These are phyloP conservation scores for Cremastinae sp. DNA, from an alignment of 2,888 invertebrate genomes.

Conservation along the genomic window DNA sequence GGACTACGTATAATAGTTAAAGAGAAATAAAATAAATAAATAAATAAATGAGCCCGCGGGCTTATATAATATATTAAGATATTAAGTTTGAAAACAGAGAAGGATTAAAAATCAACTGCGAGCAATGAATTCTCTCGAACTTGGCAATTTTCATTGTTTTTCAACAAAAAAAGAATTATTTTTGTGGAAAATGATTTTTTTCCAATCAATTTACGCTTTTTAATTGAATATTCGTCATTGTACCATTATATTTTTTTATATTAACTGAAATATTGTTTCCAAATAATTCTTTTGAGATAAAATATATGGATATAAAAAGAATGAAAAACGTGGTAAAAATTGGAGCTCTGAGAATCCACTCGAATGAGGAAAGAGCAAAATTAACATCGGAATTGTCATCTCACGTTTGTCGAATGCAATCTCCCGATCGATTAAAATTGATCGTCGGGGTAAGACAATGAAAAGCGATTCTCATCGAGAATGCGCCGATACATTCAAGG, in stretches of 20 bases:
- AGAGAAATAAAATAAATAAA: not conserved
- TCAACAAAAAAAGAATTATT: not conserved
- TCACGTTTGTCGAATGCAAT: constrained; percentile 2
- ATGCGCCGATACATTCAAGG: constrained; percentile 26
- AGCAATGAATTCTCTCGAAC: too few species aligned
- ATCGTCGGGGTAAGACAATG: constrained; percentile 11
- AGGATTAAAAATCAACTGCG: constrained; percentile 1
- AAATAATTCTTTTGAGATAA: too few species aligned
- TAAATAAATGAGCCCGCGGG: not conserved
- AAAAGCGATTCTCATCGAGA: constrained; percentile 24
- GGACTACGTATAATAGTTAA: constrained; percentile 14
- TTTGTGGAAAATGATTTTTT: too few species aligned
- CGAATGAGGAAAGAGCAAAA: constrained; percentile 16
- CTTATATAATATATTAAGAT: constrained; percentile 24
- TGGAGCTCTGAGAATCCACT: not conserved
- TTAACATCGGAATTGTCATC: not conserved
- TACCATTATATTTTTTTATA: constrained; percentile 4
- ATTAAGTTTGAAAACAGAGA: constrained; percentile 17
- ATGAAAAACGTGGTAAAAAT: too few species aligned
- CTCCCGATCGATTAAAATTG: not conserved
- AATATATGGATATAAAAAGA: too few species aligned
- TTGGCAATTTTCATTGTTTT: not conserved
- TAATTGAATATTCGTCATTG: not conserved
- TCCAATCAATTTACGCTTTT: too few species aligned
- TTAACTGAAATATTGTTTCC: too few species aligned